Evolutionary conservation across 1,140 invertebrate genomes (phyloP).

Genomic region (Drosophila pruinosa): DNA sequence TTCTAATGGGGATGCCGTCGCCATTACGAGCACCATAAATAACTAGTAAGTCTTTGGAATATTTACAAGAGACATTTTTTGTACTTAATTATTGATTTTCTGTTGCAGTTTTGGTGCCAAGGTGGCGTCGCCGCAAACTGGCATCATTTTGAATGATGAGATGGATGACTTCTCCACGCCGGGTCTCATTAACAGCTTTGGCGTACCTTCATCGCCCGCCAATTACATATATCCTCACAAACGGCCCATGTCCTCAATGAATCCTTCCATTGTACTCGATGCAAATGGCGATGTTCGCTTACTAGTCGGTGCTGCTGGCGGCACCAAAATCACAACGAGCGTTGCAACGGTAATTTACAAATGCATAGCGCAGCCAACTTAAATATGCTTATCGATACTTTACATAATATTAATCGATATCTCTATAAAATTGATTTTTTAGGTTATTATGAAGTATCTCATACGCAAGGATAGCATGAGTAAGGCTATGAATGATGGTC

Average conservation of each 20-base stretch:
- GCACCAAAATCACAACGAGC: constrained; percentile 94
- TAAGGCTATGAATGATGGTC: constrained; percentile 90
- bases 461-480: constrained; percentile 89
- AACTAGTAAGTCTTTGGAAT: constrained; percentile 88
- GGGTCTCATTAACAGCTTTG: constrained; percentile 90
- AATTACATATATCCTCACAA: constrained; percentile 94
- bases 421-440: neutral
- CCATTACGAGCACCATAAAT: constrained; percentile 96
- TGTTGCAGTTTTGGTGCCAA: constrained; percentile 90
- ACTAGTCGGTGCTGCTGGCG: constrained; percentile 95
- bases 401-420: neutral
- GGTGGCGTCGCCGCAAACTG: constrained; percentile 90
- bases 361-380: constrained; percentile 7
- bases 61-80: neutral
- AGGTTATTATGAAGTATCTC: constrained; percentile 89
- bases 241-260: constrained; percentile 96
- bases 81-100: neutral
- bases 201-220: constrained; percentile 89
- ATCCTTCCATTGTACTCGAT: constrained; percentile 93
- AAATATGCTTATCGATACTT: neutral
- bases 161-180: constrained; percentile 98
- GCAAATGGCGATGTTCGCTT: constrained; percentile 89
- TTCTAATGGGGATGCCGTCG: constrained; percentile 94
- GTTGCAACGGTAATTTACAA: constrained; percentile 84
- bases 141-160: constrained; percentile 96